Base-by-base conservation (phyloP, 2,888 invertebrate genomes). In the Nysson spinosus region DNA sequence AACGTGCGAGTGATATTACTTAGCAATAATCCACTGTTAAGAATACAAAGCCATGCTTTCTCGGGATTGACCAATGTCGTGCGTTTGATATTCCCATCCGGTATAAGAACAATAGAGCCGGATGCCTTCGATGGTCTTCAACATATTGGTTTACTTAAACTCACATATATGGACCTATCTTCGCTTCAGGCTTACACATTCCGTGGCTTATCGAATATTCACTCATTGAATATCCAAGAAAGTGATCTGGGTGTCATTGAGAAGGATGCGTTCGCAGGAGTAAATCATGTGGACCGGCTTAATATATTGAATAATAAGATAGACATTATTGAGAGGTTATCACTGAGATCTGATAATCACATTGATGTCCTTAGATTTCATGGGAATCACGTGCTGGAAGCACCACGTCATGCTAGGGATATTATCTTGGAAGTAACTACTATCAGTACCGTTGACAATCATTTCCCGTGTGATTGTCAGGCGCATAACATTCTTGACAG, bases 381-480 rank as follows among this genome's bases (percentile, higher is more conserved):
- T 64, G 95, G 95, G 19, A 96, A 96, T 83, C 96, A 96, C 82
- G 92, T 95, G 81, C 87, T 96, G 62, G 94, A 94, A 79, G 92
- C 93, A 0, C 95, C 95, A 0, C 77, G 52, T 87, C 89, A 73
- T 3, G 88, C 90, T 1, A 93, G 92, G 72, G 90, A 95, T 50
- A 89, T 91, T n/a, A 88, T 93, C 40, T 91, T 93, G 70, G 91
- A 91, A n/a, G 94, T 95, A 46, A 92, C 92, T 65, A 91, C 90
- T 75, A 87, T 95, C 63, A 91, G 92, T 80, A 92, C 95, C 79
- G 89, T 91, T 56, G 91, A 92, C 43, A 96, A 96, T 87, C 95
- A 95, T 83, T 93, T 96, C 83, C 95, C 95, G 1, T 96, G 96
- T 86, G 95, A 95, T 87, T 96, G 96, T 82, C 95, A 94, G 76